Conservation (phyloP, 1,140 invertebrate genomes). For the Ephestia elutella region DNA sequence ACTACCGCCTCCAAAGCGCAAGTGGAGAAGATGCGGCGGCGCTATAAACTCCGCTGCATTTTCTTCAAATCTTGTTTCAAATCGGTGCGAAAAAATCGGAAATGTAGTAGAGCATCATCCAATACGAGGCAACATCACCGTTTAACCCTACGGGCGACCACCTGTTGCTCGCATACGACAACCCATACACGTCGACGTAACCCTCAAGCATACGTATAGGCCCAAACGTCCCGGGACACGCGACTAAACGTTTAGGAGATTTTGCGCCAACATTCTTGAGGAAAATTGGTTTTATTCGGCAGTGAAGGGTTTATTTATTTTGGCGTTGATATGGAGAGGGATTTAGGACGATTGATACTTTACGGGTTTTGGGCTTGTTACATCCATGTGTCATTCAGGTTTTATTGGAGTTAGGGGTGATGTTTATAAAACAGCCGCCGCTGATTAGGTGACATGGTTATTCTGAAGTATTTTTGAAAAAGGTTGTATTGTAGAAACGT, state of each 20-base stretch:
- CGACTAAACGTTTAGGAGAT: constrained; percentile 39
- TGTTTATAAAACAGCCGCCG: too few species aligned
- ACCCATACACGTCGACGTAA: constrained; percentile 51
- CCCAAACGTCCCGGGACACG: constrained; percentile 31
- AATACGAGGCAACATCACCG: constrained; percentile 18
- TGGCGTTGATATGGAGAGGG: constrained; percentile 36
- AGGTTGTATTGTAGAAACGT: too few species aligned
- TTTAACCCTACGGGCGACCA: constrained; percentile 68
- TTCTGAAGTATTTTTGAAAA: too few species aligned
- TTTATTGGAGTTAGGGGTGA: too few species aligned
- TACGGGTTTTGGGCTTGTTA: constrained; percentile 38
- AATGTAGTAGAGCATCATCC: constrained; percentile 38
- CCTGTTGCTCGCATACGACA: constrained; percentile 66
- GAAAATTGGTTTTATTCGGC: constrained; percentile 58
- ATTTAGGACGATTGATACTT: constrained; percentile 23
- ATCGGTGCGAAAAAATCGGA: too few species aligned
- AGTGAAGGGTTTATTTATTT: constrained; percentile 50
- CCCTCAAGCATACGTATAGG: constrained; percentile 40
- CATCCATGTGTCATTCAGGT: background rate
- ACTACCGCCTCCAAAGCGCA: too few species aligned
- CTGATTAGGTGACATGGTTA: too few species aligned
- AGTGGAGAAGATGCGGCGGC: too few species aligned
- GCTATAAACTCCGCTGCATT: too few species aligned
- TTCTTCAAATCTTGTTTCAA: too few species aligned
- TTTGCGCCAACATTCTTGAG: constrained; percentile 36